These are phyloP conservation scores for Brachionus manjavacas DNA, from an alignment of 1,140 invertebrate genomes.

Conservation along the genomic window DNA sequence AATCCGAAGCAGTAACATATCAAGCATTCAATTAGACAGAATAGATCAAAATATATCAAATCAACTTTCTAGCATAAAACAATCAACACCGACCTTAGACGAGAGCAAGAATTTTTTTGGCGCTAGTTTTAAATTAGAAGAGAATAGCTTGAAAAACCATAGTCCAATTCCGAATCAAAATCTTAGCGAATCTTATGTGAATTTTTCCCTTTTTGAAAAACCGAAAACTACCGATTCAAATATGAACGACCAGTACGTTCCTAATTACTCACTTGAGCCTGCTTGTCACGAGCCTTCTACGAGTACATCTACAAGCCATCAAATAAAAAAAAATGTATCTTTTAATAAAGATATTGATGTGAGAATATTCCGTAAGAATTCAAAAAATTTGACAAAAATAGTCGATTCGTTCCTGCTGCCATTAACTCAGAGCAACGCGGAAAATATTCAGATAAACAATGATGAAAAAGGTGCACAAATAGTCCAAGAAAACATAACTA, in stretches of 20 bases:
- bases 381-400: slow-evolving; percentile 33
- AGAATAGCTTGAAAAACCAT: neutral
- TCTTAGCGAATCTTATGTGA: neutral
- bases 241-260: slow-evolving; percentile 5
- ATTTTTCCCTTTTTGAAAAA: neutral
- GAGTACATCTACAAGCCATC: neutral
- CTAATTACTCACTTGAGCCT: neutral
- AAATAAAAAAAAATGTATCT: slow-evolving; percentile 23
- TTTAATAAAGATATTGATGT: slow-evolving; percentile 43
- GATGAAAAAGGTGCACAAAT: neutral
- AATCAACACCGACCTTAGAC: slow-evolving; percentile 11
- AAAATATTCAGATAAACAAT: neutral
- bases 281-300: neutral
- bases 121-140: neutral
- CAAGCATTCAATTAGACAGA: neutral
- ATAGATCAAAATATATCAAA: neutral
- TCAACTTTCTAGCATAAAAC: neutral
- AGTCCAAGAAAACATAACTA: neutral
- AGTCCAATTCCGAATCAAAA: slow-evolving; percentile 20
- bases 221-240: neutral
- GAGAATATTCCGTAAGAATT: slow-evolving; percentile 34
- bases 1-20: neutral
- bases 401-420: slow-evolving; percentile 32
- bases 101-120: neutral
- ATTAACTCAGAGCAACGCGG: neutral